A percentile compares a stretch with the other conserved stretches of the same genome.
These are phyloP conservation scores for Phyllotreta cruciferae DNA, from an alignment of 2,888 invertebrate species.

Conservation along the genomic window DNA sequence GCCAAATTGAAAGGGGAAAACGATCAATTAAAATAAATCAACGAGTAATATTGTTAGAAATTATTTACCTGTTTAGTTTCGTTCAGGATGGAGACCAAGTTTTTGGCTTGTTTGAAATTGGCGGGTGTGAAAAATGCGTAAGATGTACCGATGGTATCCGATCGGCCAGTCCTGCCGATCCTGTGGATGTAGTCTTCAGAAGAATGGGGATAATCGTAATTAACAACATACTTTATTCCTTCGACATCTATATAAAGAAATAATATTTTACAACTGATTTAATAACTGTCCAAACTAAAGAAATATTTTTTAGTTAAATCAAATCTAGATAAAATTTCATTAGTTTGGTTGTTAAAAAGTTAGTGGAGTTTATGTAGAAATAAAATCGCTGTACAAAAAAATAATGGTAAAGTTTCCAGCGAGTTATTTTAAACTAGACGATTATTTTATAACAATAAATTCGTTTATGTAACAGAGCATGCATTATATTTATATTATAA, in stretches of 20 bases:
- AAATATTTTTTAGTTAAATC: constrained; percentile 12
- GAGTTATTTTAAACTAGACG: neutral
- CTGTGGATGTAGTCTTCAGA: constrained; percentile 96
- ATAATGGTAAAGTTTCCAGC: neutral
- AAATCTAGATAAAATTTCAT: constrained; percentile 16
- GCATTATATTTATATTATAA: constrained; percentile 2
- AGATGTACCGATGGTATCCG: constrained; percentile 86
- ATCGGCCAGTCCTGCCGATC: constrained; percentile 91
- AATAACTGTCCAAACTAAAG: constrained; percentile 25
- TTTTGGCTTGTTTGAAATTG: constrained; percentile 87
- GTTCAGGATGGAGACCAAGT: constrained; percentile 84
- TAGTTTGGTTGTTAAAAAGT: constrained; percentile 10
- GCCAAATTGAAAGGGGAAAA: constrained; percentile 76
- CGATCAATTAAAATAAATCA: neutral
- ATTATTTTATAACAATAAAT: neutral
- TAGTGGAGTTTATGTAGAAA: too few species aligned
- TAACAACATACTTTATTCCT: constrained; percentile 95
- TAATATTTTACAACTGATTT: constrained; percentile 15
- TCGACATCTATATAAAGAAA: constrained; percentile 79
- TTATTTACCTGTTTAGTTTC: constrained; percentile 84
- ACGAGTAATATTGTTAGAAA: neutral
- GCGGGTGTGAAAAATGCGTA: constrained; percentile 94
- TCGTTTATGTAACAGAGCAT: constrained; percentile 7
- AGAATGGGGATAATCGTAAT: constrained; percentile 95
- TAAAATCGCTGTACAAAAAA: neutral